Conservation (phyloP, 2,797 vertebrate genomes). For the Holocentrus rufus region DNA sequence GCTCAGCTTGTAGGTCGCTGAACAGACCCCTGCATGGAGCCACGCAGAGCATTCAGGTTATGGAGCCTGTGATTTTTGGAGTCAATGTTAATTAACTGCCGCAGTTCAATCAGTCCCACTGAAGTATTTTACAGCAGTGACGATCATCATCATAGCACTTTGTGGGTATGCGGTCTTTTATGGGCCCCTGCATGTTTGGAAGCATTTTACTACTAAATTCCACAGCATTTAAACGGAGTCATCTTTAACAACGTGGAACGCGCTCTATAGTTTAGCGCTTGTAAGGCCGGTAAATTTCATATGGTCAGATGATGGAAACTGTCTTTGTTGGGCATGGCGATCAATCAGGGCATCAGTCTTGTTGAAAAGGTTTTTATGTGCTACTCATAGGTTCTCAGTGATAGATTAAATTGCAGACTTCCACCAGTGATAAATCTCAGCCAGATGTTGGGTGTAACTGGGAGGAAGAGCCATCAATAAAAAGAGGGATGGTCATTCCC, state of each 20-base stretch:
- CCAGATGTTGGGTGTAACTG: slow-evolving; percentile 60
- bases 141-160: slow-evolving; percentile 41
- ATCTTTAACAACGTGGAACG: slow-evolving; percentile 60
- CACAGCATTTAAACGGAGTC: slow-evolving; percentile 48
- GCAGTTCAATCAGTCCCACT: slow-evolving; percentile 31
- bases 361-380: slow-evolving; percentile 71
- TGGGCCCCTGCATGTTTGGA: slow-evolving; percentile 13
- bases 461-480: slow-evolving; percentile 73
- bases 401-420: slow-evolving; percentile 74
- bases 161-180: slow-evolving; percentile 54
- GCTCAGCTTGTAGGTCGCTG: slow-evolving; percentile 65
- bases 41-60: slow-evolving; percentile 52
- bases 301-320: slow-evolving; percentile 56
- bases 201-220: slow-evolving; percentile 48
- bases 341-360: slow-evolving; percentile 61
- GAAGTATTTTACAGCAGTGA: slow-evolving; percentile 48
- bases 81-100: slow-evolving; percentile 60
- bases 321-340: slow-evolving; percentile 52
- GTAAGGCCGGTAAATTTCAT: slow-evolving; percentile 57
- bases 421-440: slow-evolving; percentile 72
- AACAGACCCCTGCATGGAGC: slow-evolving; percentile 43
- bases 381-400: slow-evolving; percentile 72
- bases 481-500: slow-evolving; percentile 60
- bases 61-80: slow-evolving; percentile 59
- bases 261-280: not conserved